Conservation (phyloP, 2,797 vertebrate species). For the Leucoraja ocellata region DNA sequence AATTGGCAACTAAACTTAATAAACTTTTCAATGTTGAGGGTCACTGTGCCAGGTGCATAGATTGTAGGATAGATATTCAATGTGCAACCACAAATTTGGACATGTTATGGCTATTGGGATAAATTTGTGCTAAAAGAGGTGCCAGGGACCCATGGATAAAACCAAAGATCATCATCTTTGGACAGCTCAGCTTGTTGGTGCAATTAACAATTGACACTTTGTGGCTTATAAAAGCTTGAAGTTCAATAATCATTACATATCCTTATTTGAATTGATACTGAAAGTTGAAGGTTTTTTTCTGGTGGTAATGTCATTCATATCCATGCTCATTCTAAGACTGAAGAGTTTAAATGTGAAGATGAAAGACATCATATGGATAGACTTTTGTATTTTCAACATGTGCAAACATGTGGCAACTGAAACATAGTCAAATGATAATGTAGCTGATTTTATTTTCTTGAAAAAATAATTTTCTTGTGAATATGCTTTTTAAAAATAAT, state of each 20-base stretch:
- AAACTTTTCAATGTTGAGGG: not conserved
- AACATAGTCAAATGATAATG: not conserved
- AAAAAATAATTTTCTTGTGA: not conserved
- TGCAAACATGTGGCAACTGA: not conserved
- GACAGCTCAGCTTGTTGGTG: not conserved
- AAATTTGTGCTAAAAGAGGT: not conserved
- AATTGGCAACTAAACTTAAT: not conserved
- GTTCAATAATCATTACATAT: not conserved
- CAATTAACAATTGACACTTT: not conserved
- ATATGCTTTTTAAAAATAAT: not conserved
- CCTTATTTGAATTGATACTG: not conserved
- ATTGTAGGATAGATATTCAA: not conserved
- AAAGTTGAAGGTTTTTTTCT: no score
- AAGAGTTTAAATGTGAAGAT: not conserved
- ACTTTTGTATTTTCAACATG: not conserved
- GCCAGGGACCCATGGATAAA: not conserved
- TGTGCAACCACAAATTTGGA: not conserved
- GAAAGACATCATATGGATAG: not conserved
- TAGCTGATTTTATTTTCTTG: not conserved
- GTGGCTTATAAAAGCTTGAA: not conserved
- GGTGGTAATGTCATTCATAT: not conserved
- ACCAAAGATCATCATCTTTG: no score
- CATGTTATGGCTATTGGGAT: not conserved
- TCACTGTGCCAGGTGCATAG: not conserved
- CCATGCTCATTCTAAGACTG: not conserved